Base-by-base conservation (phyloP, 2,113 vertebrate genomes). In the Alethe castanea region DNA sequence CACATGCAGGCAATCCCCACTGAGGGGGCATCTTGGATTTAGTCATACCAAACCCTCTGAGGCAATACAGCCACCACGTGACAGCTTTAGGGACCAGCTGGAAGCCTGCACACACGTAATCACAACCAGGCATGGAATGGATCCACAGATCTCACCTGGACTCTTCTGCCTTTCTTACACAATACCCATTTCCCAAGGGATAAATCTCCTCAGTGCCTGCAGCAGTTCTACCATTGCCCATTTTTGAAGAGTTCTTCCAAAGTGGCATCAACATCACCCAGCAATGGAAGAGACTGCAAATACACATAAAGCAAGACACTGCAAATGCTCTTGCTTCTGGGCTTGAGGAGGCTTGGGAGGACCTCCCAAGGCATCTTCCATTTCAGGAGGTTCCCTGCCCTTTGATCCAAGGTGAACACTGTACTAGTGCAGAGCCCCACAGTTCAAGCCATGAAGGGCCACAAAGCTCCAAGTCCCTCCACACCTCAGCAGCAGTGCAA, bases 101-200 rank as follows among this genome's bases (percentile, higher is more conserved):
- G 76, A 96, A 96, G 86, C 7, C 31, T 24, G 47, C 71, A 40
- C 17, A n/a, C 52, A 13, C 0, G 0, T 6, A 13, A 65, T 4
- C 35, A 33, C 9, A 45, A 14, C n/a, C 53, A 65, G 60, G 42
- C 6, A 33, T 0, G 0, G 42, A 44, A 33, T 0, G 0, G 42
- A 44, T 17, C 62, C 61, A 64, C 31, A 66, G 18, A 23, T 35
- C 22, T 36, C 17, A 54, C 36, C 35, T 19, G 47, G n/a, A 40
- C 35, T 64, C 73, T 86, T 52, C 48, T 25, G 36, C 45, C 47
- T 2, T 14, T 71, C 24, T 22, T 40, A 60, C 48, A 20, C 8
- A 22, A 44, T 1, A 28, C 7, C 12, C 11, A 5, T 33, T 57
- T 69, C 24, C 73, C 59, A 66, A 50, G 24, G 81, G 36, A 38